Evolutionary conservation across 2,888 invertebrate genomes (phyloP).

Genomic region (Thymelicus sylvestris): DNA sequence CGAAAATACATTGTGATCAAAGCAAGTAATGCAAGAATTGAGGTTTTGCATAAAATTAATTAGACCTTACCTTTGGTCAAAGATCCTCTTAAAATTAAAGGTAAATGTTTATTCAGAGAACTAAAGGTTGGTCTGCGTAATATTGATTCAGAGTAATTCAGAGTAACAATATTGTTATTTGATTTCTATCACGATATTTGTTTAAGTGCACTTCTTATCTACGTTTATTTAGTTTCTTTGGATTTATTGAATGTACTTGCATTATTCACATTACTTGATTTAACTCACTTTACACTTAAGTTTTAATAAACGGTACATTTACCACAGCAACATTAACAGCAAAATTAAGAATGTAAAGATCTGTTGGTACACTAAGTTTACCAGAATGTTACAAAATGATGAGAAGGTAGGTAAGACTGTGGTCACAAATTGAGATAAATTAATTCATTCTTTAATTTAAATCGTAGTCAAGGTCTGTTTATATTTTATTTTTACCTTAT

Average conservation of each 20-base stretch:
- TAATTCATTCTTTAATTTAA: too few species aligned
- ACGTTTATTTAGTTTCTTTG: neutral
- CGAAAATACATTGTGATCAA: conserved; percentile 18
- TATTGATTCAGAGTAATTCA: conserved; percentile 36
- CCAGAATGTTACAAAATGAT: too few species aligned
- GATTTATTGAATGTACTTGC: neutral
- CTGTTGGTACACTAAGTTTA: too few species aligned
- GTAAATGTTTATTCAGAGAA: conserved; percentile 47
- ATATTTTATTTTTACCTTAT: conserved; percentile 8
- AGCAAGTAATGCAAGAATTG: conserved; percentile 36
- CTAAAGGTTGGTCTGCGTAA: conserved; percentile 39
- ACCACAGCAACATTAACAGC: too few species aligned
- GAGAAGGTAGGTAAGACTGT: neutral
- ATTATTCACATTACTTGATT: too few species aligned
- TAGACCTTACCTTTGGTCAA: conserved; percentile 44
- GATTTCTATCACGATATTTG: conserved; percentile 5
- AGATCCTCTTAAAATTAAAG: conserved; percentile 49
- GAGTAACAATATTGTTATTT: conserved; percentile 11
- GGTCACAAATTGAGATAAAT: neutral
- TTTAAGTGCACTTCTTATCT: neutral
- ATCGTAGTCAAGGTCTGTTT: neutral
- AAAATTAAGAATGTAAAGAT: too few species aligned
- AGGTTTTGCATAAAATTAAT: conserved; percentile 50
- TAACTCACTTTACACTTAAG: too few species aligned
- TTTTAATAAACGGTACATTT: too few species aligned